These are phyloP conservation scores for Bovichtus variegatus DNA, from an alignment of 2,797 vertebrate species.

Conservation along the genomic window DNA sequence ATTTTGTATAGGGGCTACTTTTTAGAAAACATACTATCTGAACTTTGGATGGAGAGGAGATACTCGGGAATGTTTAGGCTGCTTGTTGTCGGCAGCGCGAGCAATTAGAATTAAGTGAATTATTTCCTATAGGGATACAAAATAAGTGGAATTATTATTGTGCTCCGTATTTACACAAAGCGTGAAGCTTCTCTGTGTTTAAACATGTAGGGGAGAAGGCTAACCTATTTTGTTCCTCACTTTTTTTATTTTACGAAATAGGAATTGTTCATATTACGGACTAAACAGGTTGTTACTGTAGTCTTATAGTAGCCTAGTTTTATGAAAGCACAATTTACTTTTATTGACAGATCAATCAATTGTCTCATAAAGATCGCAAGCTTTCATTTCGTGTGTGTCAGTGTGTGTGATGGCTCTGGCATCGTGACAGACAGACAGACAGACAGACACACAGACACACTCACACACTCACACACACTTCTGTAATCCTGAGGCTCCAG, in stretches of 20 bases:
- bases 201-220: not conserved
- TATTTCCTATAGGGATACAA: not conserved
- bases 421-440: slow-evolving; percentile 15
- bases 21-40: not conserved
- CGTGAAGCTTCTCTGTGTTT: not conserved
- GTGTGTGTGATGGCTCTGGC: slow-evolving; percentile 24
- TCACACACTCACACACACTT: slow-evolving; percentile 24
- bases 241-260: slow-evolving; percentile 1
- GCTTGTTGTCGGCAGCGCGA: too few relatives aligned
- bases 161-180: not conserved
- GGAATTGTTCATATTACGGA: not conserved
- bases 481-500: slow-evolving; percentile 55
- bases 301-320: not conserved
- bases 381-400: slow-evolving; percentile 9
- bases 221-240: not conserved
- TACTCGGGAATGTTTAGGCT: slow-evolving; percentile 1
- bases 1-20: not conserved
- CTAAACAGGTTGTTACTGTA: too few relatives aligned
- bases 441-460: slow-evolving; percentile 26
- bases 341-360: not conserved
- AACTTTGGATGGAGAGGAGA: not conserved
- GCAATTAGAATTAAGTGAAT: not conserved
- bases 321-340: not conserved
- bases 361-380: not conserved
- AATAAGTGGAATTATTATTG: not conserved